Evolutionary conservation across 1,140 invertebrate genomes (phyloP), one percentile per base, ranked within the genome.

Genomic region (Zophobas morio): DNA sequence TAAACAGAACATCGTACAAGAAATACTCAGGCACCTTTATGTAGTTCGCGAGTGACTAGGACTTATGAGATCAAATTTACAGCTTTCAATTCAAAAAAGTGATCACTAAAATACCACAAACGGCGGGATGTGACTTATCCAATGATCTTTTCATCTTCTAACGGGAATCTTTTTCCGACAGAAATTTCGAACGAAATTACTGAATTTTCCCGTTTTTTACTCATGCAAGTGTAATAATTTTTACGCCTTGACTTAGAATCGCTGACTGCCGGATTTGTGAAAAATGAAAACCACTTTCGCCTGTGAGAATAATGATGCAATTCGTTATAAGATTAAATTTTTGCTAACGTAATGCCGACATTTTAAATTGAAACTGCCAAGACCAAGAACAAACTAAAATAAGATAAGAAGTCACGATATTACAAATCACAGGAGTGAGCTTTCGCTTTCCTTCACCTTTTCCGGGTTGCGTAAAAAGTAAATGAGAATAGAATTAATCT

Each of bases 281-380:
- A 66, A 66, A 66, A 66, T 66, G 60, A 66, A 66, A 66, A 66
- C 37, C 60, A 66, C 60, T 66, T 66, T 66, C 60, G 37, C 60
- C 33, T 42, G 60, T 66, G 60, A 66, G 60, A 66, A 66, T 66
- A 66, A 66, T 66, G 60, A 66, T 32, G 60, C 60, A 66, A 53
- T 73, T 56, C 71, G 51, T 73, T 73, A 73, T 56, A 54, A 73
- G 71, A 73, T 73, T 56, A 73, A 73, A 75, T 75, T 63, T 75
- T 75, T 75, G 49, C 47, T 73, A 75, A 63, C 46, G 42, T 39
- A 49, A 63, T 49, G 71, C 51, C 60, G 42, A 53, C 39, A 47
- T 46, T 63, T 63, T 75, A 75, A 75, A 63, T 75, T 75, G 74
- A 75, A 75, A 75, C 74, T 75, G 74, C 40, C 74, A 75, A 40